Base-by-base conservation (phyloP, 2,113 vertebrate species). In the Panthera tigris region DNA sequence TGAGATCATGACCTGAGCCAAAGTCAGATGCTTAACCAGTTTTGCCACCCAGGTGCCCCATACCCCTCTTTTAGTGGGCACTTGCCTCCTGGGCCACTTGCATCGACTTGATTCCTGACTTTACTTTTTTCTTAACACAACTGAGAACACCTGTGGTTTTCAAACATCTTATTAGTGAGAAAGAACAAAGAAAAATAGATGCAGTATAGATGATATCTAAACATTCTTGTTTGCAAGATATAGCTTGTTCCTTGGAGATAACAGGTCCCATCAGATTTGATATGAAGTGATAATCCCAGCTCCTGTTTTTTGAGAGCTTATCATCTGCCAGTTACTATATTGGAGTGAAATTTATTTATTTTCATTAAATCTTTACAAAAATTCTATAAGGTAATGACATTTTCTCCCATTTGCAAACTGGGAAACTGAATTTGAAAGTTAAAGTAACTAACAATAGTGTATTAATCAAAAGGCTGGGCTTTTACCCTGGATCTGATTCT, bases 331-430 rank as follows among this genome's bases (percentile, higher is more conserved):
- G 19, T 63, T 71, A 65, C 86, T 93, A 87, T 41, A 88, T 25
- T 73, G 68, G 93, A 95, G 15, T 29, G 16, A 93, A 33, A 65
- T 71, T 89, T 91, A 82, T 97, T 69, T 87, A 87, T 89, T 89
- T 95, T 82, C n/a, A 52, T 92, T 79, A 61, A 57, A n/a, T 78
- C 15, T 36, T 79, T 66, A 71, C 45, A 83, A 83, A 91, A 95
- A 48, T 52, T 33, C 31, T 84, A 11, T 45, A 29, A 79, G 33
- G 48, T 33, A 66, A 12, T 65, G 33, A 27, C 36, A 52, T 83
- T 82, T 93, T 50, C 41, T 61, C 29, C 12, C 29, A 69, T 69
- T 85, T 91, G 16, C 61, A 86, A 91, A 63, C 29, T 6, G 23
- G 52, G 8, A 95, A 88, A 84, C 63, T 52, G 52, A 90, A 13